Evolutionary conservation across 1,140 invertebrate species (phyloP), one percentile per base, ranked within the genome.

Genomic region (Conus betulinus): DNA sequence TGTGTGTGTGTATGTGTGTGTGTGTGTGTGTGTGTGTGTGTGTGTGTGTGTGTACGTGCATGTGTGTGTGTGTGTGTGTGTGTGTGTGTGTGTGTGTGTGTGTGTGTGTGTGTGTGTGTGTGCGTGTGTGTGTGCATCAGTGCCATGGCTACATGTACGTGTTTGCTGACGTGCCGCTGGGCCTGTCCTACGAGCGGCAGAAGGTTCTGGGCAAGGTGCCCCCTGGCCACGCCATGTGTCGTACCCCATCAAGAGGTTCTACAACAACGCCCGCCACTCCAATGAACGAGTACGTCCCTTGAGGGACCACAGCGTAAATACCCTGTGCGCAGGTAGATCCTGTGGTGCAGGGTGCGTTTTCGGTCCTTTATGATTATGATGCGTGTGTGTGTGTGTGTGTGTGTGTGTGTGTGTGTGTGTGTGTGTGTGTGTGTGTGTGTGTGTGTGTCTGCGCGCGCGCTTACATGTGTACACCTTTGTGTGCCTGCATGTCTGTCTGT

Each of bases 231-330:
- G n/a, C 88, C 13, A 82, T 17, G 57, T 57, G 57, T 57, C 81
- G 51, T 63, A 63, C 25, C 84, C 78, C 55, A 83, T 90, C 63
- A 84, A 55, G 51, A 74, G 86, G 17, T 90, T 90, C 79, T 67
- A 67, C 52, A 83, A 84, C 20, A 90, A 90, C 81, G 74, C 60
- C 0, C 87, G 79, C 13, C 89, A 90, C 67, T 88, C 89, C 17
- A 85, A 90, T 25, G n/a, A 23, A n/a, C 25, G 82, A 20, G 88
- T 88, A 20, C 17, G 57, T 57, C 13, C n/a, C 5, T 63, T 0
- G 3, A 3, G 39, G 39, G 3, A 39, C 39, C 39, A 39, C 39
- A 13, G 5, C 17, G 8, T 27, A 8, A n/a, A 25, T 81, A 51
- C 15, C 20, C 78, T 27, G 78, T 20, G 78, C 17, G 5, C 15